Percentiles rank a stretch among this genome's conserved stretches.
phyloP scores from a whole-genome alignment of 1,140 invertebrate genomes.

The Drosophila oshimai region DNA sequence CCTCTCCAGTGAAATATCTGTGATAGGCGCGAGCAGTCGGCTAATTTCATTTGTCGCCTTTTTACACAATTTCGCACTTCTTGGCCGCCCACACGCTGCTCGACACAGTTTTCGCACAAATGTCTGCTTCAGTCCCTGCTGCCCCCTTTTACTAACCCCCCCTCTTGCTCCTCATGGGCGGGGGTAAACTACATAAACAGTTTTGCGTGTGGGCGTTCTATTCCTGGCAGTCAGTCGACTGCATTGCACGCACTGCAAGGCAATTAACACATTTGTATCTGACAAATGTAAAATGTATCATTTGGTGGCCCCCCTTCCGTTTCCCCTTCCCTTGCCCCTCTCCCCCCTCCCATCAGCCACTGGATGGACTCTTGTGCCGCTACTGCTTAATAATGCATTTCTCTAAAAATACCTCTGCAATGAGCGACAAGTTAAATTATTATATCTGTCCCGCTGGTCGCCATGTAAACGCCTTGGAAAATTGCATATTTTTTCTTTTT shows the following conservation, averaged over 20 bases:
- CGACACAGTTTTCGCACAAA: conserved; percentile 64
- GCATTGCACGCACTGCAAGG: conserved; percentile 56
- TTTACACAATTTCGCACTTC: conserved; percentile 75
- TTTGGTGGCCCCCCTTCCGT: conserved; percentile 17
- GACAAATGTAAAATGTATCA: conserved; percentile 77
- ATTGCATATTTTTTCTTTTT: neutral
- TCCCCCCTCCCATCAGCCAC: too few species aligned
- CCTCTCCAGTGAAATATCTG: conserved; percentile 8
- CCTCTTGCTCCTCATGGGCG: neutral
- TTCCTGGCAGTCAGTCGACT: conserved; percentile 53
- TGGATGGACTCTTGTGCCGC: conserved; percentile 12
- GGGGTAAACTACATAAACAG: conserved; percentile 30
- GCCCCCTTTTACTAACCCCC: conserved; percentile 16
- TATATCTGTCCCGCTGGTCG: conserved; percentile 4
- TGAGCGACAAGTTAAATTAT: conserved; percentile 55
- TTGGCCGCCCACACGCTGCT: conserved; percentile 61
- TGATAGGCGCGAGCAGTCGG: conserved; percentile 42
- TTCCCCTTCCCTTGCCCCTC: conserved; percentile 25
- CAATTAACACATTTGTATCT: conserved; percentile 81
- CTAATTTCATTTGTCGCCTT: conserved; percentile 61
- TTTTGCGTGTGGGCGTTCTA: conserved; percentile 73
- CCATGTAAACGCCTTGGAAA: conserved; percentile 39
- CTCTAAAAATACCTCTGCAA: conserved; percentile 30
- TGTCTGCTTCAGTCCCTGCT: conserved; percentile 24
- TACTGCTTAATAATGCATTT: conserved; percentile 38